These are phyloP conservation scores for Grantiella picta DNA, from an alignment of 2,113 vertebrate species.

Conservation along the genomic window DNA sequence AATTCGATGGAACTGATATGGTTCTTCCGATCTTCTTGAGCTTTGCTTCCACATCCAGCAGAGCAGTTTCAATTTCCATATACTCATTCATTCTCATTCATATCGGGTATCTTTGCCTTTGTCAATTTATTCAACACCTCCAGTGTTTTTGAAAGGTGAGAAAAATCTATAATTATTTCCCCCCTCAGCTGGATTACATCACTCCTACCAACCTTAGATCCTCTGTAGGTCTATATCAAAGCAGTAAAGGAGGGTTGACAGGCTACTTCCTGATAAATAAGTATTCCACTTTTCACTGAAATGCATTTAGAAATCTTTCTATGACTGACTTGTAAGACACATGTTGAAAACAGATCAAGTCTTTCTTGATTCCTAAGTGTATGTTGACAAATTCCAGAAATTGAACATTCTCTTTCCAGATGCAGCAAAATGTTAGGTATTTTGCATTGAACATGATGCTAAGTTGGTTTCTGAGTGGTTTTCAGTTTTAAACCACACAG, in stretches of 20 bases:
- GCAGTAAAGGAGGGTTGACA: neutral
- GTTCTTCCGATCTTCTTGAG: neutral
- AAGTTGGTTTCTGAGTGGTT: constrained; percentile 5
- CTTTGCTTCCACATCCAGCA: neutral
- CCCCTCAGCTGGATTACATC: neutral
- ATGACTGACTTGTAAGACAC: neutral
- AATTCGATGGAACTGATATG: neutral
- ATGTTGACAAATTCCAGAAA: neutral
- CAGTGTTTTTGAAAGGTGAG: neutral
- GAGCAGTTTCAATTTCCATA: neutral
- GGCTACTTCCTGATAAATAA: neutral
- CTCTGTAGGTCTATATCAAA: neutral
- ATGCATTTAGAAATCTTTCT: neutral
- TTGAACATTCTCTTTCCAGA: neutral
- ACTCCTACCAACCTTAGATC: neutral
- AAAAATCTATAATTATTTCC: neutral
- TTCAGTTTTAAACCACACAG: constrained; percentile 22
- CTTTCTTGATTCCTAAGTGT: neutral
- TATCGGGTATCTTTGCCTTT: neutral
- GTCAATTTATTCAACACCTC: neutral
- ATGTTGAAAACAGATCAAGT: neutral
- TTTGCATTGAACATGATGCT: neutral
- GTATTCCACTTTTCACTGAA: neutral
- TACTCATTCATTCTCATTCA: neutral
- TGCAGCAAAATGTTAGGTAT: neutral